These are phyloP conservation scores for Forbesichthys agassizii DNA, from an alignment of 2,113 vertebrate genomes.

Conservation along the genomic window DNA sequence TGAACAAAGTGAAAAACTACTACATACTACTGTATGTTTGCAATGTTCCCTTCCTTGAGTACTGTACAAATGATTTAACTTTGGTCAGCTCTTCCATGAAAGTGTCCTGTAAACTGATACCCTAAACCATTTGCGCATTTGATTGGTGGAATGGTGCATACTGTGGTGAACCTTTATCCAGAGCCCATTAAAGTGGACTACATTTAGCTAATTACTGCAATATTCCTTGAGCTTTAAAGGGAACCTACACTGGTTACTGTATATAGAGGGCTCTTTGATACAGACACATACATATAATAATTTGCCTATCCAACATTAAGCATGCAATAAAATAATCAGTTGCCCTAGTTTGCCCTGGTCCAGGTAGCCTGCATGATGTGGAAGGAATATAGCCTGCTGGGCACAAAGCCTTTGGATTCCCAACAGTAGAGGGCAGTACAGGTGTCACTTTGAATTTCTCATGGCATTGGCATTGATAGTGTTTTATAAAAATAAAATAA, in stretches of 20 bases:
- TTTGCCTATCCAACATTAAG: conserved; percentile 68
- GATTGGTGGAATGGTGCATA: conserved; percentile 33
- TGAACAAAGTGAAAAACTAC: conserved; percentile 9
- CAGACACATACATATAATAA: conserved; percentile 65
- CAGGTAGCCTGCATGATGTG: conserved; percentile 51
- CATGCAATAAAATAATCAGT: conserved; percentile 61
- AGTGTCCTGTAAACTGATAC: conserved; percentile 8
- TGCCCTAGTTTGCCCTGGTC: conserved; percentile 52
- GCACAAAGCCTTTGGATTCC: neutral
- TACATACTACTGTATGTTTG: too few species aligned
- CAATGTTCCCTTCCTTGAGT: neutral
- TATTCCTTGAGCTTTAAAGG: conserved; percentile 72
- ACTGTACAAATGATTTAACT: conserved; percentile 23
- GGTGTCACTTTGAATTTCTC: too few species aligned
- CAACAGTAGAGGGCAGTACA: conserved; percentile 61
- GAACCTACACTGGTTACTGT: conserved; percentile 66
- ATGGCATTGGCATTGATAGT: too few species aligned
- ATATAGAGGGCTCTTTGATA: conserved; percentile 75
- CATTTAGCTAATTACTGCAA: conserved; percentile 74
- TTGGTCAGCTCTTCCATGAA: conserved; percentile 50
- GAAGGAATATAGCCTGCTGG: neutral
- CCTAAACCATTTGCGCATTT: conserved; percentile 15
- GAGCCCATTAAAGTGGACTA: conserved; percentile 71
- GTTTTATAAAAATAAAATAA: too few species aligned
- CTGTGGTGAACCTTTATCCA: conserved; percentile 68